Conservation (phyloP, 1,140 invertebrate genomes). For the Ceratina japonica region DNA sequence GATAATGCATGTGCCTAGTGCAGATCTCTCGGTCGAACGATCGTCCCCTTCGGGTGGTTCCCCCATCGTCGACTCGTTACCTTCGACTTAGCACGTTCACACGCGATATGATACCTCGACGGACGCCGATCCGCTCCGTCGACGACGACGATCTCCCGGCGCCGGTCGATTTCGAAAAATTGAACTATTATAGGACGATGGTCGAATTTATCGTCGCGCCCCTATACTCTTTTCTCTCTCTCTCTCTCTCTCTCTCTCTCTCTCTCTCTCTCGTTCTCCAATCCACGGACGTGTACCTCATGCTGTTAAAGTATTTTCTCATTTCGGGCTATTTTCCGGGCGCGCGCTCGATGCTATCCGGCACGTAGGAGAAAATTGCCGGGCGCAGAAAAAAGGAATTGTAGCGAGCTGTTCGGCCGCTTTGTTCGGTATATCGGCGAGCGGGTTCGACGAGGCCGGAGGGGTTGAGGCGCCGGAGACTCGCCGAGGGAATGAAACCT, state of each 20-base stretch:
- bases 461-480: slow-evolving; percentile 69
- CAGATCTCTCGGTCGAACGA: slow-evolving; percentile 63
- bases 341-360: slow-evolving; percentile 40
- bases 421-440: slow-evolving; percentile 59
- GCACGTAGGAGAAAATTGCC: slow-evolving; percentile 61
- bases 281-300: slow-evolving; percentile 17
- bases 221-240: too few relatives aligned
- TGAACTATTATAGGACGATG: slow-evolving; percentile 7
- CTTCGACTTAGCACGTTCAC: slow-evolving; percentile 59
- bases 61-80: slow-evolving; percentile 56
- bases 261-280: background rate
- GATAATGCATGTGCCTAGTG: slow-evolving; percentile 63
- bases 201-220: background rate
- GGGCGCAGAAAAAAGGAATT: slow-evolving; percentile 49
- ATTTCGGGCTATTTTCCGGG: slow-evolving; percentile 50
- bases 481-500: slow-evolving; percentile 75
- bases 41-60: slow-evolving; percentile 49
- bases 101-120: slow-evolving; percentile 48
- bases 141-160: slow-evolving; percentile 22
- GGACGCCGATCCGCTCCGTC: slow-evolving; percentile 1
- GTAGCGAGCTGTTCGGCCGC: slow-evolving; percentile 46
- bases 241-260: background rate
- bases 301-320: slow-evolving; percentile 56
- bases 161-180: slow-evolving; percentile 57
- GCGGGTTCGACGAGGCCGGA: slow-evolving; percentile 38